Conservation (phyloP, 2,888 invertebrate genomes). For the Drosophila seclusa region DNA sequence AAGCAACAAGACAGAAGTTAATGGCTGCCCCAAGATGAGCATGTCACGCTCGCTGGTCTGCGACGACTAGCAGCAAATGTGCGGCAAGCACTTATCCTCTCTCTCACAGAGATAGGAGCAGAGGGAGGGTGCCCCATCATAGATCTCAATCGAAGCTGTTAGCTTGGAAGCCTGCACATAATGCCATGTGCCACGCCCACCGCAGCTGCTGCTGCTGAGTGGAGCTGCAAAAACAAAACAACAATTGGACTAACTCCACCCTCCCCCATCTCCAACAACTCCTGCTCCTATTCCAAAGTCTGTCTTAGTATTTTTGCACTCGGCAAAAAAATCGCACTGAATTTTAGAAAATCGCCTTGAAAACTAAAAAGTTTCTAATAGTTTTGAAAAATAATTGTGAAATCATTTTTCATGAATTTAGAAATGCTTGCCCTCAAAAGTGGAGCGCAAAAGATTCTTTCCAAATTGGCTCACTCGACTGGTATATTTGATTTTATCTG, state of each 20-base stretch:
- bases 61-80: constrained; percentile 59
- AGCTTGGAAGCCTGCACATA: constrained; percentile 45
- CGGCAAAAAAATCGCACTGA: neutral
- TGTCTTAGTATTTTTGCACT: neutral
- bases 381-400: neutral
- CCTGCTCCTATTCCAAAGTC: neutral
- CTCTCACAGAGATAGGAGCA: neutral
- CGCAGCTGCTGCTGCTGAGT: constrained; percentile 1
- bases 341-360: neutral
- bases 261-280: neutral
- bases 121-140: constrained; percentile 5
- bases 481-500: neutral
- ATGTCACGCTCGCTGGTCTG: constrained; percentile 79
- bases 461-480: neutral
- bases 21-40: constrained; percentile 67
- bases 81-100: constrained; percentile 62
- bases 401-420: neutral
- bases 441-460: neutral
- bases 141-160: constrained; percentile 29
- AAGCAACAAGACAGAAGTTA: constrained; percentile 49
- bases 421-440: neutral
- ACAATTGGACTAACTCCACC: neutral
- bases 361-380: neutral
- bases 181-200: constrained; percentile 20
- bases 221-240: constrained; percentile 6